Conservation (phyloP, 2,113 vertebrate genomes). For the Podarcis cretensis region DNA sequence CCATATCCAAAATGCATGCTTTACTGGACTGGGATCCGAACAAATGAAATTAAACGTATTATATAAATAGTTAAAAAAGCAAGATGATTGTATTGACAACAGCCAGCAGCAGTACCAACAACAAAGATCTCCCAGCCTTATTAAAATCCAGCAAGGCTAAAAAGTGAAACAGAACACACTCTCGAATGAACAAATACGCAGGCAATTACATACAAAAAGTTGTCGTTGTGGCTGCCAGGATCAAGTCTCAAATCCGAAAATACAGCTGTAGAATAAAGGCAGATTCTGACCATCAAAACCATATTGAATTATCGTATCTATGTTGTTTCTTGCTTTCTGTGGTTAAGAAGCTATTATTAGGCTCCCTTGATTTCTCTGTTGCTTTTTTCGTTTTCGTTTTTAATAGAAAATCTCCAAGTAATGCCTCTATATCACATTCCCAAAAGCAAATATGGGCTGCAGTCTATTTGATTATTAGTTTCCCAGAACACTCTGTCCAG, state of each 20-base stretch:
- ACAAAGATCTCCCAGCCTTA: background rate
- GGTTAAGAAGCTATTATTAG: constrained; percentile 82
- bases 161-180: background rate
- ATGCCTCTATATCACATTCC: constrained; percentile 79
- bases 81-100: background rate
- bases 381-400: constrained; percentile 56
- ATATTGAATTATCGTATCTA: constrained; percentile 83
- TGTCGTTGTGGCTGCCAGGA: constrained; percentile 58
- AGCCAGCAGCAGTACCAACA: background rate
- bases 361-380: constrained; percentile 65
- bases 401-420: constrained; percentile 77
- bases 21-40: background rate
- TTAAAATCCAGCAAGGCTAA: background rate
- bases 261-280: constrained; percentile 81
- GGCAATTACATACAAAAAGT: constrained; percentile 7
- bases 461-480: constrained; percentile 80
- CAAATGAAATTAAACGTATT: background rate
- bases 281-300: constrained; percentile 81
- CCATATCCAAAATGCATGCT: too few relatives aligned
- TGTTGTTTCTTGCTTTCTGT: constrained; percentile 77
- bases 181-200: background rate
- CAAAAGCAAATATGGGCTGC: constrained; percentile 81
- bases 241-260: constrained; percentile 75
- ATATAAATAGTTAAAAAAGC: background rate
- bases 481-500: constrained; percentile 78